Conservation (phyloP, 2,888 invertebrate species). For the Plusia festucae region DNA sequence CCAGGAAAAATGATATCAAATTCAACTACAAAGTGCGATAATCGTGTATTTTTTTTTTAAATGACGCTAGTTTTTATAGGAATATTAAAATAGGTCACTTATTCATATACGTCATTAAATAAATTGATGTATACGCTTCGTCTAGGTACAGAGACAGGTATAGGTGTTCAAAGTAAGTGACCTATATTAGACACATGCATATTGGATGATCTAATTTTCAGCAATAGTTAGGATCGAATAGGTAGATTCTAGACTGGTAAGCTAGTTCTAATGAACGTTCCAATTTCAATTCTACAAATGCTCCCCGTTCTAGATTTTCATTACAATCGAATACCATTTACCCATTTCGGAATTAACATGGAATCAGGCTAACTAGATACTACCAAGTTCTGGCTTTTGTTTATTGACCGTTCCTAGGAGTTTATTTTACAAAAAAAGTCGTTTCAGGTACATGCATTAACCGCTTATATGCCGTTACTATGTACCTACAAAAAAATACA, state of each 20-base stretch:
- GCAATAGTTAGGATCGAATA: background rate
- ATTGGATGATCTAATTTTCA: background rate
- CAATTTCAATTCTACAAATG: conserved; percentile 4
- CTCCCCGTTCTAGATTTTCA: conserved; percentile 4
- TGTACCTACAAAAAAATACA: too few relatives aligned
- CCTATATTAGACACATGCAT: background rate
- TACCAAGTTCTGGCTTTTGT: background rate
- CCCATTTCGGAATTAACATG: conserved; percentile 1
- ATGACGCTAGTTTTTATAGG: too few relatives aligned
- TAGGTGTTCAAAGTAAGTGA: too few relatives aligned
- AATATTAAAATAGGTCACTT: too few relatives aligned
- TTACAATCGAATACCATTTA: conserved; percentile 1
- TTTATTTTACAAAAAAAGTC: background rate
- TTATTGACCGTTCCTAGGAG: background rate
- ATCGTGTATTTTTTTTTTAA: too few relatives aligned
- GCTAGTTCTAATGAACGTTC: conserved; percentile 4
- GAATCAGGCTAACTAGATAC: background rate
- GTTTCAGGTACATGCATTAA: too few relatives aligned
- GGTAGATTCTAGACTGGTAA: conserved; percentile 4
- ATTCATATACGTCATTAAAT: too few relatives aligned
- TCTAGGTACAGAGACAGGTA: too few relatives aligned
- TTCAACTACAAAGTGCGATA: too few relatives aligned
- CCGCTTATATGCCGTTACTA: too few relatives aligned
- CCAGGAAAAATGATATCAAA: too few relatives aligned
- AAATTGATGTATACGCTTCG: too few relatives aligned